Percentiles rank a stretch among this genome's conserved stretches.
These are phyloP conservation scores for Gymnopithys bicolor DNA, from an alignment of 2,797 vertebrate genomes.

Conservation along the genomic window DNA sequence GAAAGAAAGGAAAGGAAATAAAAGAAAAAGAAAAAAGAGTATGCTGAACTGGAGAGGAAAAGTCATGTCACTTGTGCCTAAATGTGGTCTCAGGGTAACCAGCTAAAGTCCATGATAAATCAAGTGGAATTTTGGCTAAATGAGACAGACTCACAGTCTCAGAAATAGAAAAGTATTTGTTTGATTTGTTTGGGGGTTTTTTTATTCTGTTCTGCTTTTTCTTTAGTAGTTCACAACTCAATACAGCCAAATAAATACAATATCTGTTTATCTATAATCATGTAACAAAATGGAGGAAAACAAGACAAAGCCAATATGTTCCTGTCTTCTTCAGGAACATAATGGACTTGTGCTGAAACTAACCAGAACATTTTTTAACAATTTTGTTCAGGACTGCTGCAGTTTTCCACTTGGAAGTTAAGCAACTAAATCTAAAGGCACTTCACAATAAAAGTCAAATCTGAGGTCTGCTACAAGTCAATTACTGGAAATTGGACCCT, in stretches of 20 bases:
- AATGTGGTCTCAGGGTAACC: background rate
- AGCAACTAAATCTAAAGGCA: background rate
- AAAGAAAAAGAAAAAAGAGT: fast-evolving
- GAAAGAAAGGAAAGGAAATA: background rate
- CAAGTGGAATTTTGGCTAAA: background rate
- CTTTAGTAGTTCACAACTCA: background rate
- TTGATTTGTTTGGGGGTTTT: background rate
- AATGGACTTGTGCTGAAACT: background rate
- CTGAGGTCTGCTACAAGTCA: background rate
- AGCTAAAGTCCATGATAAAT: background rate
- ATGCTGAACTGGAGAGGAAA: background rate
- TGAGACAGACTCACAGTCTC: background rate
- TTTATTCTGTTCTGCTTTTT: background rate
- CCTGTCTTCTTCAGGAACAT: background rate
- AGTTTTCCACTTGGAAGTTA: background rate
- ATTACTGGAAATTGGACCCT: background rate
- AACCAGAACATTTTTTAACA: background rate
- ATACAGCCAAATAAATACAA: background rate
- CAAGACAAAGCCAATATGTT: background rate
- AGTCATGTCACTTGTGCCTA: background rate
- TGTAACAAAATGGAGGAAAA: background rate
- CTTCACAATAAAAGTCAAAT: background rate
- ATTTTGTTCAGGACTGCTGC: background rate
- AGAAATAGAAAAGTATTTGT: background rate
- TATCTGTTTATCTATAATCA: background rate